These are phyloP conservation scores for Disparrhopalites patrizii DNA, from an alignment of 2,888 invertebrate species.

Conservation along the genomic window DNA sequence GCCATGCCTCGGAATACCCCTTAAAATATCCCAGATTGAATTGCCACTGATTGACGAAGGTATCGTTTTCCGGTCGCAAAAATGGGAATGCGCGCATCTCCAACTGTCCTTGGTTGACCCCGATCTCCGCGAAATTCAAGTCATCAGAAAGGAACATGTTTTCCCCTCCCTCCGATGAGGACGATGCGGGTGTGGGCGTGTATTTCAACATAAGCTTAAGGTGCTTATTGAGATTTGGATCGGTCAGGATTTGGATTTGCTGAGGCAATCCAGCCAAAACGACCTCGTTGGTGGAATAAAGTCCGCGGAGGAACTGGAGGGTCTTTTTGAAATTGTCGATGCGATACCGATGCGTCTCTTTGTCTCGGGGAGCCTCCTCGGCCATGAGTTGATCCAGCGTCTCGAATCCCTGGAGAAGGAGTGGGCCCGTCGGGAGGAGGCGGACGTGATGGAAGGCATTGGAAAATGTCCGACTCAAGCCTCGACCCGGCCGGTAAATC, in stretches of 20 bases:
- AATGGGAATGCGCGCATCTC: neutral
- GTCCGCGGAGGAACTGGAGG: constrained; percentile 12
- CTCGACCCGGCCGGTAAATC: neutral
- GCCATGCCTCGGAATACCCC: constrained; percentile 5
- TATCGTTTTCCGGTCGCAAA: neutral
- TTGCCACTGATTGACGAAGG: constrained; percentile 8
- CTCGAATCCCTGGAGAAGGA: constrained; percentile 13
- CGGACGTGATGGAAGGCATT: constrained; percentile 7
- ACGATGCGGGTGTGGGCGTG: neutral
- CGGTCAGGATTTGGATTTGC: constrained; percentile 17
- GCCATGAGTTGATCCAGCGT: constrained; percentile 9
- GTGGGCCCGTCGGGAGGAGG: constrained; percentile 8
- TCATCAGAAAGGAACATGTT: neutral
- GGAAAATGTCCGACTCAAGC: neutral
- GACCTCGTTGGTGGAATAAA: neutral
- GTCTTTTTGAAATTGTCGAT: constrained; percentile 7
- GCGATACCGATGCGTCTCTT: neutral
- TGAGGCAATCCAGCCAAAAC: neutral
- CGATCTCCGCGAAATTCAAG: constrained; percentile 7
- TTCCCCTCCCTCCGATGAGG: neutral
- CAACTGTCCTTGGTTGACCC: neutral
- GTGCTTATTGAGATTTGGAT: constrained; percentile 7
- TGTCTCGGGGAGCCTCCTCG: neutral
- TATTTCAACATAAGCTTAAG: constrained; percentile 15
- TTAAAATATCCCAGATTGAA: constrained; percentile 12